phyloP scores from a whole-genome alignment of 2,888 invertebrate genomes.

The Drosophila pseudotalamancana region DNA sequence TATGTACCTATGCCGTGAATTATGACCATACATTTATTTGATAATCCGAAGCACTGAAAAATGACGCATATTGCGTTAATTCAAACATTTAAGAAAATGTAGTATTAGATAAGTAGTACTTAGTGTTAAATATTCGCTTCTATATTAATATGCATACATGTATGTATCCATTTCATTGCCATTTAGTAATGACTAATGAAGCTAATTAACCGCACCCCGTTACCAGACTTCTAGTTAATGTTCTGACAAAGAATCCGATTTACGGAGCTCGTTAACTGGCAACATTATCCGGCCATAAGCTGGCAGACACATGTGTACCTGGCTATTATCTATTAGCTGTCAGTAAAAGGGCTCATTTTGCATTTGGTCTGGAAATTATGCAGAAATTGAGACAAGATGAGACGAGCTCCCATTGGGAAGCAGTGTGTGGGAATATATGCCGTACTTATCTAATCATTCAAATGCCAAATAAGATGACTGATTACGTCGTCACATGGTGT shows the following conservation, averaged over 20 bases:
- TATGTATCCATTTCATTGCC: no score
- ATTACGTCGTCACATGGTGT: slow-evolving; percentile 61
- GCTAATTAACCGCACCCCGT: neutral
- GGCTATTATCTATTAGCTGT: slow-evolving; percentile 52
- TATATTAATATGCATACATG: no score
- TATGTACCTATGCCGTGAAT: slow-evolving; percentile 14
- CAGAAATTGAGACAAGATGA: slow-evolving; percentile 42
- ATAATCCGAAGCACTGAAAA: neutral
- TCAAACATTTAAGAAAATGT: no score
- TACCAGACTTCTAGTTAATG: neutral
- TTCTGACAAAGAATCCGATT: neutral
- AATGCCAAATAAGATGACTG: slow-evolving; percentile 74
- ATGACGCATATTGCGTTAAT: neutral
- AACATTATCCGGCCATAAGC: slow-evolving; percentile 1
- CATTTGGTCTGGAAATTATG: slow-evolving; percentile 47
- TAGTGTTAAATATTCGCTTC: no score
- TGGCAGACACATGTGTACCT: slow-evolving; percentile 8
- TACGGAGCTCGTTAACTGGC: neutral
- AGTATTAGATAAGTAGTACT: no score
- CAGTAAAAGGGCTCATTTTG: slow-evolving; percentile 42
- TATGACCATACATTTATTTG: slow-evolving; percentile 5
- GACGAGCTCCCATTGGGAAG: slow-evolving; percentile 33
- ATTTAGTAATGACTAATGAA: neutral
- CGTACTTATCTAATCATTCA: slow-evolving; percentile 69
- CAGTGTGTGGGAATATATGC: slow-evolving; percentile 21